Evolutionary conservation across 2,888 invertebrate genomes (phyloP).

Genomic region (Nomada goodeniana): DNA sequence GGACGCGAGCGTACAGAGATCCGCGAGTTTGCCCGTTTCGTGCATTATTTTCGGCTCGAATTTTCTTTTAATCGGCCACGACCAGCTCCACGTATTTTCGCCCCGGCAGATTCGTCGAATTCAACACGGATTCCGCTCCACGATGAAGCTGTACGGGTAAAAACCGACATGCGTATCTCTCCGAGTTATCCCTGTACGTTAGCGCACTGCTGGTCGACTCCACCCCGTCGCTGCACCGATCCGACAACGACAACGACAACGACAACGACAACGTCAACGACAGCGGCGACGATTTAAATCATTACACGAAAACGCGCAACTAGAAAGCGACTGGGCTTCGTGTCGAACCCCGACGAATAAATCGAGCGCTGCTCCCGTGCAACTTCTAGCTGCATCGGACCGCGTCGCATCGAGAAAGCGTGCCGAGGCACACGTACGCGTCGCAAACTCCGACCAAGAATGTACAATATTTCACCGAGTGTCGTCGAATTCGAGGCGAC

Average conservation of each 20-base stretch:
- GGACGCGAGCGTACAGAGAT: background rate
- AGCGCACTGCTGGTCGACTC: background rate
- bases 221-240: background rate
- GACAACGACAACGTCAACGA: slow-evolving; percentile 13
- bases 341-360: slow-evolving; percentile 57
- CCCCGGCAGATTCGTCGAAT: background rate
- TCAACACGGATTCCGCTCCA: background rate
- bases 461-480: background rate
- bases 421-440: slow-evolving; percentile 37
- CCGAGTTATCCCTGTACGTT: slow-evolving; percentile 56
- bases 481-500: background rate
- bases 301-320: slow-evolving; percentile 52
- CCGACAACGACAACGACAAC: background rate
- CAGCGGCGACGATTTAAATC: slow-evolving; percentile 46
- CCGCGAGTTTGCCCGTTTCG: background rate
- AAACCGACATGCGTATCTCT: slow-evolving; percentile 41
- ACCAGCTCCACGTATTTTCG: background rate
- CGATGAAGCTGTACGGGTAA: slow-evolving; percentile 27
- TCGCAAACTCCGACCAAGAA: background rate
- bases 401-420: slow-evolving; percentile 40
- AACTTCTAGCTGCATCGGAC: slow-evolving; percentile 16
- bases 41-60: background rate
- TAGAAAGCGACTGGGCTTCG: slow-evolving; percentile 56
- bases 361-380: slow-evolving; percentile 60
- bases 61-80: slow-evolving; percentile 14